These are phyloP conservation scores for Sprattus sprattus DNA, from an alignment of 2,113 vertebrate species.

Conservation along the genomic window DNA sequence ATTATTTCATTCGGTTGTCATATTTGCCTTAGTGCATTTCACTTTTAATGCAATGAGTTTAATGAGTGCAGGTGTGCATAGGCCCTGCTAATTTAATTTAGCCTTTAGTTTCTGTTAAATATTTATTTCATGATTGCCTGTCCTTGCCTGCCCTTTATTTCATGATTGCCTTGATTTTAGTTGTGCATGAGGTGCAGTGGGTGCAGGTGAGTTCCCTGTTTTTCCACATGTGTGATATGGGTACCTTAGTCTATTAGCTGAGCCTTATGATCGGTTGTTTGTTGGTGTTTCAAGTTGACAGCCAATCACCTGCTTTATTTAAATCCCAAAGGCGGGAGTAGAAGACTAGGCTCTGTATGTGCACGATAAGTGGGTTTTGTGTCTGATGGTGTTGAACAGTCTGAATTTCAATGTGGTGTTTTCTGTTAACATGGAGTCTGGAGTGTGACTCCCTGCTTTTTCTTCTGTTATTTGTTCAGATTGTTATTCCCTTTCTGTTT, in stretches of 20 bases:
- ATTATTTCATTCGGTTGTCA: too few species aligned
- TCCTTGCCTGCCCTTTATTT: neutral
- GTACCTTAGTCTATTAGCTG: neutral
- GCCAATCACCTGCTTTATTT: neutral
- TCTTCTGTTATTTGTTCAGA: neutral
- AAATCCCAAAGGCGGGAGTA: neutral
- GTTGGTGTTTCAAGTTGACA: neutral
- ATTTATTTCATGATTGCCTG: neutral
- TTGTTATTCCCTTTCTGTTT: neutral
- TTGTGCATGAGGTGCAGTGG: neutral
- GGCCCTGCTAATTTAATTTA: neutral
- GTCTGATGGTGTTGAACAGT: neutral
- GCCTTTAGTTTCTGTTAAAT: neutral
- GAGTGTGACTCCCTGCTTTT: slow-evolving; percentile 1
- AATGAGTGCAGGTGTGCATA: too few species aligned
- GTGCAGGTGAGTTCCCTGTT: neutral
- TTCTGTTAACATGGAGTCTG: neutral
- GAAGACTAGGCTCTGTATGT: neutral
- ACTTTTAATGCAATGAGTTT: too few species aligned
- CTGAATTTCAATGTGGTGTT: neutral
- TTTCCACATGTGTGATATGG: neutral
- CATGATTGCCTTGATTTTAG: neutral
- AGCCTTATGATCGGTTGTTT: neutral
- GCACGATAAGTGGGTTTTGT: neutral
- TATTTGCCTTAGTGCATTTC: too few species aligned